Base-by-base conservation (phyloP, 1,140 invertebrate species). In the Ceratoteleas bidentatus region DNA sequence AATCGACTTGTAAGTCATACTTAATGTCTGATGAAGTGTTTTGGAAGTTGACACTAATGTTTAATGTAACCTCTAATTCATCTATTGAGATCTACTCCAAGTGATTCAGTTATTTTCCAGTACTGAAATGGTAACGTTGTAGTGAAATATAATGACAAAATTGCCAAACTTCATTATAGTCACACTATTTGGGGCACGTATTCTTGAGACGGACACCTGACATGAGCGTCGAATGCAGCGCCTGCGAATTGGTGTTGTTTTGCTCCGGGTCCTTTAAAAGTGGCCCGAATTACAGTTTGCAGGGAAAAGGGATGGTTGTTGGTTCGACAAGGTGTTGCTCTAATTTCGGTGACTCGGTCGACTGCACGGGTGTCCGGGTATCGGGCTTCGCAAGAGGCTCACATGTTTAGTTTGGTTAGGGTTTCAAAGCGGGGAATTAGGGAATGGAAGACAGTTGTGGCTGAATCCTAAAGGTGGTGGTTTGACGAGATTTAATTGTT, bases 321-420 rank as follows among this genome's bases (percentile, higher is more conserved):
- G 43, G n/a, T 24, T 66, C 45, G 56, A 60, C 69, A 73, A 64
- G 52, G 69, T 73, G 69, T 62, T 64, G 10, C 40, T 73, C 24
- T 49, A 57, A 73, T 64, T 56, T 54, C 16, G 16, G 11, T 7
- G 11, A 8, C 34, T 65, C 32, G 10, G 33, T 64, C n/a, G 14
- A 52, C 8, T 13, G 16, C 36, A 43, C 43, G 11, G 11, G 56
- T 58, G 9, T 45, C 43, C 15, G 56, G 40, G 7, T 45, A 24
- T 58, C 9, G 15, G 9, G 14, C n/a, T 61, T 61, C 11, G 11
- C 49, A 52, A 50, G 36, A 40, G 36, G 10, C 36, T 61, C 34
- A 9, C 32, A 16, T 62, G 60, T 62, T 62, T 14, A 50, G 36
- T 50, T 52, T 52, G 14, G 10, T 33, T 15, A 7, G 32, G 58